A percentile compares a stretch with the other conserved stretches of the same genome.
Conservation (phyloP, 2,888 invertebrate genomes). For the Panorpa germanica region DNA sequence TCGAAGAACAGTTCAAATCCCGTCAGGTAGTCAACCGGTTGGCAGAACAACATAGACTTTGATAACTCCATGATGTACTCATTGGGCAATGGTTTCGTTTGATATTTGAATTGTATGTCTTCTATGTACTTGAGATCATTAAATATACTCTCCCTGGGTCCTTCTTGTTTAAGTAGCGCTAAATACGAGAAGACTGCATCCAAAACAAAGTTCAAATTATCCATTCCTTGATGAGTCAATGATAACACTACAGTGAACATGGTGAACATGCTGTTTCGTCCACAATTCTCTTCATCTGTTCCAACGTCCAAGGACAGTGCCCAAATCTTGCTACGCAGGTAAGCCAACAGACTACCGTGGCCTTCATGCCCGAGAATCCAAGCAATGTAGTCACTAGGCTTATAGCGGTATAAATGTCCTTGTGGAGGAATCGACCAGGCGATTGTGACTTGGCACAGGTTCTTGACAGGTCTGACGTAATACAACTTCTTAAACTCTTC, state of each 20-base stretch:
- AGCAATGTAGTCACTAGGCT: conserved; percentile 46
- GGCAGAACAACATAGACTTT: conserved; percentile 29
- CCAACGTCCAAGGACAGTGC: too few relatives aligned
- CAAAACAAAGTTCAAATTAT: conserved; percentile 33
- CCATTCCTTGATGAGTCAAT: conserved; percentile 30
- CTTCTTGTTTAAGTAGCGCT: conserved; percentile 40
- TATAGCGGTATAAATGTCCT: too few relatives aligned
- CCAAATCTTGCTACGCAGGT: conserved; percentile 33
- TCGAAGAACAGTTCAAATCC: conserved; percentile 27
- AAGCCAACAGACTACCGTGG: conserved; percentile 49
- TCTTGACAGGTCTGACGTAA: conserved; percentile 33
- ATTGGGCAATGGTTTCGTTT: too few relatives aligned
- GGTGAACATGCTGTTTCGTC: conserved; percentile 29
- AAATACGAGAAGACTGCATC: conserved; percentile 56
- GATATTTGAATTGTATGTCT: too few relatives aligned
- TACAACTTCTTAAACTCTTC: conserved; percentile 31
- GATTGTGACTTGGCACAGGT: conserved; percentile 24
- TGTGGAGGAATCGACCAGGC: too few relatives aligned
- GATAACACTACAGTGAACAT: conserved; percentile 25
- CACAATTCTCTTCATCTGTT: conserved; percentile 25
- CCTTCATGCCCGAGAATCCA: conserved; percentile 71
- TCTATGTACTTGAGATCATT: too few relatives aligned
- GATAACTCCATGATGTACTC: conserved; percentile 30
- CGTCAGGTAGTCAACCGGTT: conserved; percentile 28
- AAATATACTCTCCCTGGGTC: conserved; percentile 49